Percentiles rank a stretch among this genome's conserved stretches.
Conservation (phyloP, 2,113 vertebrate species). For the Brachypteracias leptosomus region DNA sequence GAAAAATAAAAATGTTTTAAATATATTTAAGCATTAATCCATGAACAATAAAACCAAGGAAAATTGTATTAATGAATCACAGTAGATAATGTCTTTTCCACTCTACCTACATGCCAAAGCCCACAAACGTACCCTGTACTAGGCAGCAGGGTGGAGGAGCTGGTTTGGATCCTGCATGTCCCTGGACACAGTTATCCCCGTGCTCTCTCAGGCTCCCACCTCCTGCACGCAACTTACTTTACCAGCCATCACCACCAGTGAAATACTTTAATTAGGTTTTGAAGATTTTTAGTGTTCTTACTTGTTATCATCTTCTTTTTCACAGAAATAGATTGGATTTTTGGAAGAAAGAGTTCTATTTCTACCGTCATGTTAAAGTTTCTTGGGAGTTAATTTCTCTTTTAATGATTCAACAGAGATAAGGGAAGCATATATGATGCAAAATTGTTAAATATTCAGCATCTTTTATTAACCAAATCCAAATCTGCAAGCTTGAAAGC, state of each 20-base stretch:
- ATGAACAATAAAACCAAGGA: background rate
- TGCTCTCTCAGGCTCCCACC: background rate
- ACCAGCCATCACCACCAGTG: background rate
- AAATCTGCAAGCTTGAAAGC: constrained; percentile 56
- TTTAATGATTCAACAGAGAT: constrained; percentile 59
- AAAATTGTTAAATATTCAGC: constrained; percentile 66
- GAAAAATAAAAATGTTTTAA: background rate
- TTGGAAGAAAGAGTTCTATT: constrained; percentile 34
- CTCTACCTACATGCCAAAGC: background rate
- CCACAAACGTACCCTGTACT: background rate
- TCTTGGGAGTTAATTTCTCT: constrained; percentile 41
- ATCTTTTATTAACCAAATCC: constrained; percentile 67
- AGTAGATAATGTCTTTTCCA: background rate
- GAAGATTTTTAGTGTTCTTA: background rate
- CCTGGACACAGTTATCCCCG: too few relatives aligned
- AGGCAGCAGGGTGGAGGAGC: background rate
- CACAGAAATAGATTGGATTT: background rate
- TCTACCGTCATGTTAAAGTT: background rate
- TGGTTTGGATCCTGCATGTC: background rate
- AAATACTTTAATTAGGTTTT: background rate
- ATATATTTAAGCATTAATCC: background rate
- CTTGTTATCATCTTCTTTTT: background rate
- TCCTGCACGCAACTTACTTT: background rate
- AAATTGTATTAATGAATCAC: background rate
- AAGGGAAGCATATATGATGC: constrained; percentile 18